Base-by-base conservation (phyloP, 2,113 vertebrate genomes). In the Cynocephalus volans region DNA sequence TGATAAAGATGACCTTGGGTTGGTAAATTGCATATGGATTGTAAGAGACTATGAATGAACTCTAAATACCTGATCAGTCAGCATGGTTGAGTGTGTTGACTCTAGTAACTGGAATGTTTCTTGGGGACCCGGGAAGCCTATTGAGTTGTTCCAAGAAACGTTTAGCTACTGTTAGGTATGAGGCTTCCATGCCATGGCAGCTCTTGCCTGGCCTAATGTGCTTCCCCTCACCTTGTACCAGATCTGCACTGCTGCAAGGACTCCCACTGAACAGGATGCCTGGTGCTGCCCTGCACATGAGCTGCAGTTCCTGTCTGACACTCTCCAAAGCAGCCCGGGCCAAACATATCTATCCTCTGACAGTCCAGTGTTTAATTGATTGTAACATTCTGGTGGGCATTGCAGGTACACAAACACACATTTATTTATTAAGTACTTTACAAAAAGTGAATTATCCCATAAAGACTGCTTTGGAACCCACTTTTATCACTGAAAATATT, bases 401-500 rank as follows among this genome's bases (percentile, higher is more conserved):
- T 70, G 62, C 84, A 52, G 41, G 60, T 11, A 87, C n/a, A 77
- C 13, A 93, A 58, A 90, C 8, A 41, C 24, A 60, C 1, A 7
- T 56, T 81, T 83, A 80, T 52, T 75, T 76, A 70, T 58, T 77
- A 77, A 33, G 80, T 64, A 90, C 50, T 89, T 84, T 79, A 91
- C 13, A 69, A 54, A 93, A 95, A 92, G 50, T 41, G 41, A 90
- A 41, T 70, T 19, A 52, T 62, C n/a, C 80, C 36, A 58, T 3
- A 56, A 67, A 77, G 77, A 33, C 31, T 50, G 41, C 26, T 77
- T 70, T 86, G 41, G 58, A 94, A 52, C 21, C 64, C 18, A 45
- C 41, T 86, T 88, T 83, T 83, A 79, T 56, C 36, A 52, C 50
- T 94, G 75, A 54, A 88, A 90, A 82, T 84, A 77, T 54, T 62